Evolutionary conservation across 2,113 vertebrate genomes (phyloP).

Genomic region (Macroglossus sobrinus): DNA sequence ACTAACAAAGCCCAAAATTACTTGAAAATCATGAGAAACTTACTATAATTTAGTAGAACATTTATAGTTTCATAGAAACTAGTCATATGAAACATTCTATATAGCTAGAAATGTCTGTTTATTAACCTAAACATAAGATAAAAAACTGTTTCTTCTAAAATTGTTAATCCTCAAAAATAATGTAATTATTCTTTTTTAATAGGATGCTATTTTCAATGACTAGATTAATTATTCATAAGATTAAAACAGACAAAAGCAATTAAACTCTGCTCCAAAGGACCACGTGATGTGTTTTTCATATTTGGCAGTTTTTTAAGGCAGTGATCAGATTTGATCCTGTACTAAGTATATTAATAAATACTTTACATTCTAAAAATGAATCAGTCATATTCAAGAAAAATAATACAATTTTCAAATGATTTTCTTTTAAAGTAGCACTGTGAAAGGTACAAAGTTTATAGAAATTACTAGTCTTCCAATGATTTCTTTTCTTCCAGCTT

Average conservation of each 20-base stretch:
- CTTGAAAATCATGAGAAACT: neutral
- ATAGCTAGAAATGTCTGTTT: conserved; percentile 16
- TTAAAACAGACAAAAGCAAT: neutral
- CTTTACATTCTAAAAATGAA: neutral
- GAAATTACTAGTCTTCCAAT: neutral
- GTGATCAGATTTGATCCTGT: conserved; percentile 2
- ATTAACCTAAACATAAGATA: conserved; percentile 3
- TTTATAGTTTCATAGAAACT: conserved; percentile 1
- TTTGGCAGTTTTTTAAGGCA: conserved; percentile 11
- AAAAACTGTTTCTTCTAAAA: conserved; percentile 18
- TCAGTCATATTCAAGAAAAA: neutral
- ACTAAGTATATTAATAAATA: conserved; percentile 24
- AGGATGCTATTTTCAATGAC: conserved; percentile 3
- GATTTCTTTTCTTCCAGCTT: neutral
- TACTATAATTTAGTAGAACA: neutral
- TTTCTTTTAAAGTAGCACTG: neutral
- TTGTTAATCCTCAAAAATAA: neutral
- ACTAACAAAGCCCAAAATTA: conserved; percentile 2
- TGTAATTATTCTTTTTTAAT: neutral
- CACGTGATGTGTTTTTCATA: neutral
- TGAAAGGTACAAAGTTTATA: conserved; percentile 12
- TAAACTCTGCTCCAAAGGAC: conserved; percentile 7
- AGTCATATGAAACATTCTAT: neutral
- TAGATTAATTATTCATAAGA: neutral
- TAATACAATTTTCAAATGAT: neutral